Base-by-base conservation (phyloP, 2,797 vertebrate species). In the Aldrovandia affinis region DNA sequence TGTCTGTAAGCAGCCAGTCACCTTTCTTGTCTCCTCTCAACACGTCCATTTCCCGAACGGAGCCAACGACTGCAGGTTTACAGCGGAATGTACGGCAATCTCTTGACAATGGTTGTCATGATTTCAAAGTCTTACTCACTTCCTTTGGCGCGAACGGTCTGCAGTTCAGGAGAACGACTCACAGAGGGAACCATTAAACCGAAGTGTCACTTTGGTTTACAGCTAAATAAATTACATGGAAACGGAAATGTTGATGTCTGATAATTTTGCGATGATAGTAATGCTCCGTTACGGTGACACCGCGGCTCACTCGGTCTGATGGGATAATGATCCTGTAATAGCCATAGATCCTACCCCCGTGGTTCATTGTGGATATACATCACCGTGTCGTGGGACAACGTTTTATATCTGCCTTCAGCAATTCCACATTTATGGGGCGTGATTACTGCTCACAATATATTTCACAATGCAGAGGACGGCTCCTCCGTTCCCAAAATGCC, bases 291-390 rank as follows among this genome's bases (percentile, higher is more conserved):
- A 44, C 22, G 20, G 80, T 44, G 30, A 59, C 80, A 63, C 30
- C 0, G 30, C 2, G 39, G 36, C 30, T 61, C 12, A 59, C 54
- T 63, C 30, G 12, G 52, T 18, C 80, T 81, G n/a, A 57, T 80
- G 47, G 25, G 47, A 47, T 39, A 54, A 78, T 75, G 55, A 18
- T 15, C 30, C 57, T 22, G 57, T 59, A 81, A 81, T 81, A 33
- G 80, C 3, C 42, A 22, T 14, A 59, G 55, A 61, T 59, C 55
- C 22, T 42, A 30, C 80, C 57, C 36, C 63, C 30, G 83, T 73
- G 84, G 77, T 63, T 91, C 92, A 88, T 57, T 88, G 86, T 92
- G 90, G 89, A 70, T 86, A 89, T 87, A 88, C 88, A 68, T 88
- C 55, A 2, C 80, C 3, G 80, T n/a, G 33, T 63, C 52, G 12